Evolutionary conservation across 2,113 vertebrate genomes (phyloP), one percentile per base, ranked within the genome.

Genomic region (Urocitellus parryii): DNA sequence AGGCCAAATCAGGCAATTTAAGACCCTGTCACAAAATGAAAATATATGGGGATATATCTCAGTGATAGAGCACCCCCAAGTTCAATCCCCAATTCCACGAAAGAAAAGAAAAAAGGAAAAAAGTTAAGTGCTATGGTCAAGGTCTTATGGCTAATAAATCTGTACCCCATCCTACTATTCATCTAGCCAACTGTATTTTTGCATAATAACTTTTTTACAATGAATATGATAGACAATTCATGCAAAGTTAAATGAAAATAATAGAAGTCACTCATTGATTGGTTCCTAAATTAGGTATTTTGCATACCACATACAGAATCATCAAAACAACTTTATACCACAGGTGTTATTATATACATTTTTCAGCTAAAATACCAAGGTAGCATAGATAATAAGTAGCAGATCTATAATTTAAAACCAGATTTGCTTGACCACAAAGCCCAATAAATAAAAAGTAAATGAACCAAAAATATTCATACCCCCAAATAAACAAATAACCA

Each of bases 401-500:
- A 84, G 37, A 74, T 29, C 16, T 90, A 39, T 68, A 90, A 87
- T 88, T 81, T 93, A 73, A 95, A 95, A 80, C 37, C 24, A 90
- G 18, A 68, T 78, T 34, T 94, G 25, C 72, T 61, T 95, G 88
- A 8, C 1, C 8, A 20, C 79, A 73, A 93, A 51, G 48, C 48
- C 48, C 48, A 51, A 51, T 51, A 51, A 51, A 8, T 86, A 10
- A 56, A 96, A 97, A 65, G 13, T 90, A 81, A 94, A 89, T 92
- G 29, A 95, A 91, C 2, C 18, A 68, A 68, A 95, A 58, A 73
- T 82, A 74, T 63, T 88, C 8, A 61, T 72, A 85, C 4, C 32
- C 12, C 8, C 8, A 79, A 94, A 79, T 83, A 90, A 83, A 67
- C 18, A 97, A 74, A 83, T 77, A 88, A 77, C 56, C 56, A 24